These are phyloP conservation scores for Drosophila flavopinicola DNA, from an alignment of 2,888 invertebrate species.

Conservation along the genomic window DNA sequence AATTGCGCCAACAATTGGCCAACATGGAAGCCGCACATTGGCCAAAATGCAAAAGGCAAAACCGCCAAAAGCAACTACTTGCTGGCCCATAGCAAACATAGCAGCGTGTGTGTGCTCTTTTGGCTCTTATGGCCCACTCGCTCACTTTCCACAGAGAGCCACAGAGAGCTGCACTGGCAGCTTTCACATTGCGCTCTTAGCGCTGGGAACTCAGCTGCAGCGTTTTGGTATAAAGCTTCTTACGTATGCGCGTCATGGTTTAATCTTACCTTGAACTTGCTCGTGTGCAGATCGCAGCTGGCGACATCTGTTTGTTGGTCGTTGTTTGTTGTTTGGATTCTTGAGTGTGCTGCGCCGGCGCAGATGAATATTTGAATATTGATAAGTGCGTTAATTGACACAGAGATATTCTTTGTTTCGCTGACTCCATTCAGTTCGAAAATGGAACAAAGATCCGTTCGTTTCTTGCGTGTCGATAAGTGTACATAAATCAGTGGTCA, in stretches of 20 bases:
- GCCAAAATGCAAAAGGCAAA: slow-evolving; percentile 28
- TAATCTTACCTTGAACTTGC: slow-evolving; percentile 85
- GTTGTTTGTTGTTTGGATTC: too few species aligned
- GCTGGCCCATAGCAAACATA: too few species aligned
- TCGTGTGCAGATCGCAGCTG: slow-evolving; percentile 72
- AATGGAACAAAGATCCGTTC: slow-evolving; percentile 77
- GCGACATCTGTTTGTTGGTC: not conserved
- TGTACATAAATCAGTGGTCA: slow-evolving; percentile 54
- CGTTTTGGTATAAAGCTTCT: slow-evolving; percentile 83
- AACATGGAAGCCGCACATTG: slow-evolving; percentile 39
- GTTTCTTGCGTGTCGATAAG: slow-evolving; percentile 62
- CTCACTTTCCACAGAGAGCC: slow-evolving; percentile 69
- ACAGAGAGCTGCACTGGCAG: slow-evolving; percentile 18
- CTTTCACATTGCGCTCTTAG: slow-evolving; percentile 73
- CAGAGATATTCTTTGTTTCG: not conserved
- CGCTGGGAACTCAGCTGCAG: slow-evolving; percentile 20
- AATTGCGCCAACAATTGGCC: slow-evolving; percentile 58
- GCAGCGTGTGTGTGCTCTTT: slow-evolving; percentile 27
- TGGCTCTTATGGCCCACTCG: slow-evolving; percentile 51
- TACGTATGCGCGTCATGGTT: slow-evolving; percentile 84
- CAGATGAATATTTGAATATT: slow-evolving; percentile 28
- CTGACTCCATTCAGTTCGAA: not conserved
- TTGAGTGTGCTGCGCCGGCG: slow-evolving; percentile 23
- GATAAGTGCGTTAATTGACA: slow-evolving; percentile 39
- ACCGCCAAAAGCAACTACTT: slow-evolving; percentile 11